A percentile compares a stretch with the other conserved stretches of the same genome.
phyloP scores from a whole-genome alignment of 1,140 invertebrate genomes.

The Drosophila pandora region DNA sequence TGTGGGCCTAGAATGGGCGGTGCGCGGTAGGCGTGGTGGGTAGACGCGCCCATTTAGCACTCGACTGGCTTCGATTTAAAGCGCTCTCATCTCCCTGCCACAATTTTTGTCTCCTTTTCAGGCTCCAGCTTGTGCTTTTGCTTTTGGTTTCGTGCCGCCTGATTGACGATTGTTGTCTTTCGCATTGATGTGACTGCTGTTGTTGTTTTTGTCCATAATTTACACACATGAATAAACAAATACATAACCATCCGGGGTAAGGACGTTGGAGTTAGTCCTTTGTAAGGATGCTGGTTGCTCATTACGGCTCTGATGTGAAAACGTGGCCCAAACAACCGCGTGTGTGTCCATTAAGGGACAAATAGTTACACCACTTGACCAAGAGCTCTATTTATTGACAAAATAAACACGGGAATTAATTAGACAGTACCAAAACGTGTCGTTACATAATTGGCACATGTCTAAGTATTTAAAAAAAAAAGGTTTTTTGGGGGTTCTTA shows the following conservation, averaged over 20 bases:
- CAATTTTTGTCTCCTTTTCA: conserved; percentile 5
- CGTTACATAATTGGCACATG: background rate
- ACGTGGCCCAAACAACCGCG: conserved; percentile 20
- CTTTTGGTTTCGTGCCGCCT: conserved; percentile 25
- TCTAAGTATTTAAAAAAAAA: too few relatives aligned
- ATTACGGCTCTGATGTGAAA: conserved; percentile 32
- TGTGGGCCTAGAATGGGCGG: background rate
- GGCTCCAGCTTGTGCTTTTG: conserved; percentile 1
- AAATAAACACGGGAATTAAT: conserved; percentile 12
- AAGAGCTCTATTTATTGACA: conserved; percentile 13
- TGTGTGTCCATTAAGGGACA: conserved; percentile 27
- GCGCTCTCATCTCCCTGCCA: conserved; percentile 8
- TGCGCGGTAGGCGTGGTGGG: conserved; percentile 17
- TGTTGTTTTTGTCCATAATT: conserved; percentile 49
- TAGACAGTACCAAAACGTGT: background rate
- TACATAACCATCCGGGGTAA: conserved; percentile 25
- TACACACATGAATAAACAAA: conserved; percentile 58
- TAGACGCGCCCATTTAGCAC: conserved; percentile 37
- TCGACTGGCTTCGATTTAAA: conserved; percentile 68
- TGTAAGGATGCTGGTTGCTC: conserved; percentile 15
- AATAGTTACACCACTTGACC: background rate
- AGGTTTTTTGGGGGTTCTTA: too few relatives aligned
- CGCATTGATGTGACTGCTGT: conserved; percentile 18
- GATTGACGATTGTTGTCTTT: conserved; percentile 41
- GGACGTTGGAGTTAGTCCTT: conserved; percentile 22